Base-by-base conservation (phyloP, 2,888 invertebrate genomes). In the Scaptomyza caliginosa region DNA sequence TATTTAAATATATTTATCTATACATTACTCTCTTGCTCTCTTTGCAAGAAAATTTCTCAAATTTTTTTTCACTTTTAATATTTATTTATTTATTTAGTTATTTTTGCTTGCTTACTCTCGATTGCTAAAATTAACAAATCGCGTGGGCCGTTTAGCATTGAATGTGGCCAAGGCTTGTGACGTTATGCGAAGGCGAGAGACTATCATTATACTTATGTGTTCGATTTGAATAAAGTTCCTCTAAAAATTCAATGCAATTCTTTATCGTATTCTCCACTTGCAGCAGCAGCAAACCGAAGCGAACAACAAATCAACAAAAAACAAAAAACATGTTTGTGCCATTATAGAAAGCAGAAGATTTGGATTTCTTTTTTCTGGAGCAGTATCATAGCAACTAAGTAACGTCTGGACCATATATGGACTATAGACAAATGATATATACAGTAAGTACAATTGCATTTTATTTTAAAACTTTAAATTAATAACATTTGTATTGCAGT, bases 261-360 rank as follows among this genome's bases (percentile, higher is more conserved):
- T 8, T 5, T 32, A 30, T 57, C n/a, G n/a, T n/a, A n/a, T 40
- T 38, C 19, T 19, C 32, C 23, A 32, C 40, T 67, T 30, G 43
- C 56, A 64, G 76, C 66, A 63, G 43, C 45, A 38, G 42, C 45
- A 45, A 28, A 24, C 23, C 39, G 21, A 42, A 36, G 38, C 51
- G 48, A 67, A 48, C 66, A 54, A 16, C 39, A 48, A 72, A 38
- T 36, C 60, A 28, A 59, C 83, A 76, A 85, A 82, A n/a, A 81
- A 85, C 74, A 85, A 82, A n/a, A 81, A 85, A 83, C 17, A 81
- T 81, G 86, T 58, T 77, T 79, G 80, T 81, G 80, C 86, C 80
- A 82, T 85, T 72, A 57, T 85, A 80, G 52, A 50, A 55, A 51
- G 40, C 60, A 38, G 59, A 49, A 56, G 65, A 45, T 56, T 34